These are phyloP conservation scores for Mustela lutreola DNA, from an alignment of 2,113 vertebrate species.

Conservation along the genomic window DNA sequence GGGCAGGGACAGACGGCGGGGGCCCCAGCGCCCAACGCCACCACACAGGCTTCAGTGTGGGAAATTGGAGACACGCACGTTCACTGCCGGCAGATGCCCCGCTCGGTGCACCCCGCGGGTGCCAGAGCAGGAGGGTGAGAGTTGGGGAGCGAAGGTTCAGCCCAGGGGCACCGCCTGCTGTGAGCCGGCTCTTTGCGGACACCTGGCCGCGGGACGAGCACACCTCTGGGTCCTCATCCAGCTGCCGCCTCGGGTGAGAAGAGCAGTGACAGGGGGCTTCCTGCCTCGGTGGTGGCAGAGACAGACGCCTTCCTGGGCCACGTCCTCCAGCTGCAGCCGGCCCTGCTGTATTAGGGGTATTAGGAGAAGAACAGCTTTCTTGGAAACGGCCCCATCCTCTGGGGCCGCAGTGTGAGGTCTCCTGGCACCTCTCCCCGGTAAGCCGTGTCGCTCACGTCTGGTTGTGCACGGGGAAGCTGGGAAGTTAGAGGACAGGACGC, in stretches of 20 bases:
- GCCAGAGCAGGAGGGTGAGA: accelerated
- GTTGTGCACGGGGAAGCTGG: accelerated
- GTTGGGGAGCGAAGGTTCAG: accelerated
- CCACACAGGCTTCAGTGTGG: background rate
- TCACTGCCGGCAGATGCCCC: background rate
- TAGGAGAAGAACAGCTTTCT: background rate
- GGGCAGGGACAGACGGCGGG: background rate
- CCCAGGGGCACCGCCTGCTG: accelerated
- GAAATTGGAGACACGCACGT: background rate
- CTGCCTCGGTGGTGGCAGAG: background rate
- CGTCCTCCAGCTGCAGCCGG: background rate
- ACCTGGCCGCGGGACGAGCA: accelerated
- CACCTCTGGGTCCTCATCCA: background rate
- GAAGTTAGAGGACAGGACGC: background rate
- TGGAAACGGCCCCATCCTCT: background rate
- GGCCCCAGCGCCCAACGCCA: background rate
- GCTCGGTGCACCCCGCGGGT: background rate
- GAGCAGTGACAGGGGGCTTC: background rate
- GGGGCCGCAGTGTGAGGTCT: no score
- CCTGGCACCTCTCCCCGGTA: accelerated
- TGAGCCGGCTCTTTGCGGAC: accelerated
- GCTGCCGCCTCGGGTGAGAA: accelerated
- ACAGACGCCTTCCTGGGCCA: accelerated
- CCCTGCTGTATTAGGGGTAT: background rate
- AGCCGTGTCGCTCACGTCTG: accelerated